Percentiles rank a stretch among this genome's conserved stretches.
phyloP scores from a whole-genome alignment of 2,113 vertebrate genomes.

The Apteryx owenii region DNA sequence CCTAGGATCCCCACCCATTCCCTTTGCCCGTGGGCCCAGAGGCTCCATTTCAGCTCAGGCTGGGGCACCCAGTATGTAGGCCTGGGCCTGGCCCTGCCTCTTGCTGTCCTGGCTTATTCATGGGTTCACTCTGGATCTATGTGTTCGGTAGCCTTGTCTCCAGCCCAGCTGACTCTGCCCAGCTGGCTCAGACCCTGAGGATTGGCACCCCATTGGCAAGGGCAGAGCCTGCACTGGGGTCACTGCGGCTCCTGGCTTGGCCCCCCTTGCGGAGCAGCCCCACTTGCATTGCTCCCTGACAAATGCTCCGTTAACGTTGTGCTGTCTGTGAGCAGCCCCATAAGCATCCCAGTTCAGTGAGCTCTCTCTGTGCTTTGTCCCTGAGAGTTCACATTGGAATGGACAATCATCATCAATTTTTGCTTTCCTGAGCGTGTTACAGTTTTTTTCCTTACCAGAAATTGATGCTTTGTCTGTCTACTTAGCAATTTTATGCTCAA shows the following conservation, averaged over 20 bases:
- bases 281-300: not conserved
- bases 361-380: not conserved
- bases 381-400: not conserved
- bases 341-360: not conserved
- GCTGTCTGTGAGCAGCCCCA: not conserved
- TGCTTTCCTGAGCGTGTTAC: not conserved
- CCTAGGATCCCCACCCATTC: rapidly evolving
- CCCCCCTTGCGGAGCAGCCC: not conserved
- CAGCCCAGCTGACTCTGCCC: not conserved
- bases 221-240: not conserved
- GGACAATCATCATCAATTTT: too few relatives aligned
- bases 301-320: not conserved
- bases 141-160: not conserved
- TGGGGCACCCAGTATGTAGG: not conserved
- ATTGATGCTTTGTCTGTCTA: not conserved
- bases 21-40: too few relatives aligned
- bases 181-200: not conserved
- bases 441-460: not conserved
- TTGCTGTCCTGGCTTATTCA: not conserved
- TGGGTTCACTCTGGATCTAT: not conserved
- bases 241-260: not conserved
- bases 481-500: not conserved
- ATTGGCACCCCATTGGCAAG: not conserved
- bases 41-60: too few relatives aligned
- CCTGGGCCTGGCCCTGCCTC: not conserved